Percentiles rank a stretch among this genome's conserved stretches.
Conservation (phyloP, 2,888 invertebrate genomes). For the Calephelis perditalis region DNA sequence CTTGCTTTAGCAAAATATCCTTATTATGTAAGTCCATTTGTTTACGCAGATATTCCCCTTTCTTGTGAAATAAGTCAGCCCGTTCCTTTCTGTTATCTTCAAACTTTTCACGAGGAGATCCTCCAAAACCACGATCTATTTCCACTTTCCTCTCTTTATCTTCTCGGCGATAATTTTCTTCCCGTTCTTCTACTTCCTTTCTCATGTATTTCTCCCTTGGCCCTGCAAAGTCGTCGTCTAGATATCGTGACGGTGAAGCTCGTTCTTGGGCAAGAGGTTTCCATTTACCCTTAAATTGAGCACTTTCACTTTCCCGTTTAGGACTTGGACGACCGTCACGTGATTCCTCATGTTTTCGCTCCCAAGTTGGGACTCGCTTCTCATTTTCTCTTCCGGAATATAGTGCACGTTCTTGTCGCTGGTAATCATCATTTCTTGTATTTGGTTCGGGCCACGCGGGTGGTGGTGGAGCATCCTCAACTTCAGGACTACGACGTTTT, state of each 20-base stretch:
- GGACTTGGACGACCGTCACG: slow-evolving; percentile 18
- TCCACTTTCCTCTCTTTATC: slow-evolving; percentile 37
- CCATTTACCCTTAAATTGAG: slow-evolving; percentile 24
- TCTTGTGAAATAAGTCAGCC: slow-evolving; percentile 22
- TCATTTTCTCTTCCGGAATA: slow-evolving; percentile 33
- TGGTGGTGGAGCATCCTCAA: slow-evolving; percentile 53
- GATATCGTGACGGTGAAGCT: slow-evolving; percentile 21
- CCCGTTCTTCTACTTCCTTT: slow-evolving; percentile 23
- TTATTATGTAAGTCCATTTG: slow-evolving; percentile 25
- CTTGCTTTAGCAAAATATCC: slow-evolving; percentile 29
- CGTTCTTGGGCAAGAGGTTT: slow-evolving; percentile 26
- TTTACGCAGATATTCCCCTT: slow-evolving; percentile 24
- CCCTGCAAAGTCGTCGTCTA: slow-evolving; percentile 18
- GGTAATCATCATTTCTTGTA: slow-evolving; percentile 29
- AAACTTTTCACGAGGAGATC: slow-evolving; percentile 21
- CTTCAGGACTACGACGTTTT: slow-evolving; percentile 54
- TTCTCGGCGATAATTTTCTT: slow-evolving; percentile 21
- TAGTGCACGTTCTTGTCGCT: slow-evolving; percentile 27
- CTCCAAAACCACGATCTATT: slow-evolving; percentile 32
- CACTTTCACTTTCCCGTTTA: slow-evolving; percentile 26
- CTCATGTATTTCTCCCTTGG: slow-evolving; percentile 23
- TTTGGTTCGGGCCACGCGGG: slow-evolving; percentile 57
- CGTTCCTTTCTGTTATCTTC: slow-evolving; percentile 21
- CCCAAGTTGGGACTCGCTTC: slow-evolving; percentile 34
- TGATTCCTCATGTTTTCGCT: slow-evolving; percentile 23